phyloP scores from a whole-genome alignment of 2,888 invertebrate genomes.

The Lymantria monacha region DNA sequence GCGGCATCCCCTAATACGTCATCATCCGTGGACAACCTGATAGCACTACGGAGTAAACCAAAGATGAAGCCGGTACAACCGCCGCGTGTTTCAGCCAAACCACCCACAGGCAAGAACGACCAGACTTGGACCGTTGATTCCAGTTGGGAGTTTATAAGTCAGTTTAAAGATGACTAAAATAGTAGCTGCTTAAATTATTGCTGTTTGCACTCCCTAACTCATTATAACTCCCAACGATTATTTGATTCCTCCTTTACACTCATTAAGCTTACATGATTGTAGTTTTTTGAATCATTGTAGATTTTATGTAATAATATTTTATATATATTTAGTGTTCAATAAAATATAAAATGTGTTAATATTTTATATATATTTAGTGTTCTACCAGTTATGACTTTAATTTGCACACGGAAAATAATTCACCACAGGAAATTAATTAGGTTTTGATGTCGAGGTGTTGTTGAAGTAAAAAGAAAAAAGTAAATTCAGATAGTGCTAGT shows the following conservation, averaged over 20 bases:
- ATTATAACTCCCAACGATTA: neutral
- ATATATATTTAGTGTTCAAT: too few relatives aligned
- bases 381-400: too few relatives aligned
- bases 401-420: too few relatives aligned
- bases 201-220: conserved; percentile 33
- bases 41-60: conserved; percentile 78
- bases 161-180: conserved; percentile 53
- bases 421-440: too few relatives aligned
- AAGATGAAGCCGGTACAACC: conserved; percentile 88
- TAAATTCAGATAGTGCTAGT: too few relatives aligned
- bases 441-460: too few relatives aligned
- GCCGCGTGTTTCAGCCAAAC: conserved; percentile 81
- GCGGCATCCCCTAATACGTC: conserved; percentile 82
- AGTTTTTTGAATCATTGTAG: too few relatives aligned
- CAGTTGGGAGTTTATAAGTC: conserved; percentile 94
- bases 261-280: too few relatives aligned
- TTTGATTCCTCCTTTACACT: neutral
- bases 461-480: too few relatives aligned
- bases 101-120: conserved; percentile 78
- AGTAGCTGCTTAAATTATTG: conserved; percentile 30
- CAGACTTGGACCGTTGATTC: conserved; percentile 91
- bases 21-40: conserved; percentile 87
- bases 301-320: too few relatives aligned
- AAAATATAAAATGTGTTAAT: too few relatives aligned
- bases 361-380: too few relatives aligned